These are phyloP conservation scores for Ferdinandea cuprea DNA, from an alignment of 2,888 invertebrate species.

Conservation along the genomic window DNA sequence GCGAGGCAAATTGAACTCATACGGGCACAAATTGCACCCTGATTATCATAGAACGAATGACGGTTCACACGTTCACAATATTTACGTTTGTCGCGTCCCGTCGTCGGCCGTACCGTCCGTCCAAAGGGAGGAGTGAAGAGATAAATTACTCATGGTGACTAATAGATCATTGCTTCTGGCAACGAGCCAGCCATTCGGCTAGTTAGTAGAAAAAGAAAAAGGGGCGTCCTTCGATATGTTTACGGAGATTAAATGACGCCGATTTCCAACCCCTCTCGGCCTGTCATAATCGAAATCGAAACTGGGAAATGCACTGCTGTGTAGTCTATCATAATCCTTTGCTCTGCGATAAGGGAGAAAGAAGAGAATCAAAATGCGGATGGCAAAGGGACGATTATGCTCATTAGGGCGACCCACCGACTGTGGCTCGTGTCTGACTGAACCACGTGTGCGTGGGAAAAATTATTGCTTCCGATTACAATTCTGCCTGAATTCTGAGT, in stretches of 20 bases:
- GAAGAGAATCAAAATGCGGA: too few species aligned
- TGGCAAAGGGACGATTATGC: conserved; percentile 68
- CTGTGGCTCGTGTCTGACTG: conserved; percentile 32
- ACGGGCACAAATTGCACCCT: conserved; percentile 69
- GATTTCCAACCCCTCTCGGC: conserved; percentile 34
- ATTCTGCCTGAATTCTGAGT: conserved; percentile 8
- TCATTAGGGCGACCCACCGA: conserved; percentile 56
- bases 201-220: conserved; percentile 61
- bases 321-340: conserved; percentile 45
- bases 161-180: conserved; percentile 35
- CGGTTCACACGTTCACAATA: conserved; percentile 64
- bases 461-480: conserved; percentile 56
- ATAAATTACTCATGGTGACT: conserved; percentile 6
- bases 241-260: conserved; percentile 63
- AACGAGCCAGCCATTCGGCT: conserved; percentile 24
- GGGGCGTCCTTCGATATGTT: conserved; percentile 61
- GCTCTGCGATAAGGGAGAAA: conserved; percentile 7
- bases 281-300: conserved; percentile 29
- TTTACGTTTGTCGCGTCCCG: conserved; percentile 24
- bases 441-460: conserved; percentile 73
- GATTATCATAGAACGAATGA: conserved; percentile 61
- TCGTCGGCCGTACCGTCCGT: background rate
- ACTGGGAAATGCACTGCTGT: conserved; percentile 45
- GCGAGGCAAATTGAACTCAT: conserved; percentile 50
- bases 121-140: conserved; percentile 13